phyloP scores from a whole-genome alignment of 1,140 invertebrate genomes.

The Cotesia vestalis region DNA sequence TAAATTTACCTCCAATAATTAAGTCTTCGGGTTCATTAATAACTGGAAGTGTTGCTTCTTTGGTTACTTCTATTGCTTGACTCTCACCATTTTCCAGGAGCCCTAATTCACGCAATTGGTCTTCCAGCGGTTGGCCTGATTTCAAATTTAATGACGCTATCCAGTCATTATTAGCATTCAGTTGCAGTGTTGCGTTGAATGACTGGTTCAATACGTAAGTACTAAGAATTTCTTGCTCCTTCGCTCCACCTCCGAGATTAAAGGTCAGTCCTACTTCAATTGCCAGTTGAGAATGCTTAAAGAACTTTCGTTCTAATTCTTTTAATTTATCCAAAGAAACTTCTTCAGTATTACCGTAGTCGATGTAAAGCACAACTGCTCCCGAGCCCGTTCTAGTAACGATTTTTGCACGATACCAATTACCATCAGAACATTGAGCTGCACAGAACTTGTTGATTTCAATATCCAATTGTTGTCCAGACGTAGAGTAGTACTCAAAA shows the following conservation, averaged over 20 bases:
- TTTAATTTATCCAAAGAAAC: slow-evolving; percentile 46
- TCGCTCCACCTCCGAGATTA: slow-evolving; percentile 50
- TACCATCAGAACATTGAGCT: slow-evolving; percentile 69
- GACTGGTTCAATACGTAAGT: slow-evolving; percentile 44
- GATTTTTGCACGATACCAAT: slow-evolving; percentile 66
- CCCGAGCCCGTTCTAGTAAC: slow-evolving; percentile 31
- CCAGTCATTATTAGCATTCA: slow-evolving; percentile 53
- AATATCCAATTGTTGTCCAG: slow-evolving; percentile 50
- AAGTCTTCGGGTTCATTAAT: slow-evolving; percentile 37
- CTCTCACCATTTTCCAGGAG: slow-evolving; percentile 15
- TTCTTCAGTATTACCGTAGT: slow-evolving; percentile 67
- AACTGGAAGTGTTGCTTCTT: slow-evolving; percentile 1
- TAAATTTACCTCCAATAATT: slow-evolving; percentile 44
- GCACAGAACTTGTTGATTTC: slow-evolving; percentile 68
- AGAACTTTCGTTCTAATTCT: slow-evolving; percentile 67
- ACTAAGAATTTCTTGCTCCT: slow-evolving; percentile 51
- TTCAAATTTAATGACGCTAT: slow-evolving; percentile 49
- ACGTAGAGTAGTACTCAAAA: slow-evolving; percentile 68
- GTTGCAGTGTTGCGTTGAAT: slow-evolving; percentile 52
- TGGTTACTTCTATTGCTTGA: slow-evolving; percentile 28
- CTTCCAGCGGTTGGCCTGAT: slow-evolving; percentile 51
- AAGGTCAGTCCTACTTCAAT: slow-evolving; percentile 62
- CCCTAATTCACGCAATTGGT: slow-evolving; percentile 42
- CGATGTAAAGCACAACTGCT: slow-evolving; percentile 61
- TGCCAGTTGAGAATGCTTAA: slow-evolving; percentile 65